Conservation (phyloP, 2,113 vertebrate species). For the Malurus elegans region DNA sequence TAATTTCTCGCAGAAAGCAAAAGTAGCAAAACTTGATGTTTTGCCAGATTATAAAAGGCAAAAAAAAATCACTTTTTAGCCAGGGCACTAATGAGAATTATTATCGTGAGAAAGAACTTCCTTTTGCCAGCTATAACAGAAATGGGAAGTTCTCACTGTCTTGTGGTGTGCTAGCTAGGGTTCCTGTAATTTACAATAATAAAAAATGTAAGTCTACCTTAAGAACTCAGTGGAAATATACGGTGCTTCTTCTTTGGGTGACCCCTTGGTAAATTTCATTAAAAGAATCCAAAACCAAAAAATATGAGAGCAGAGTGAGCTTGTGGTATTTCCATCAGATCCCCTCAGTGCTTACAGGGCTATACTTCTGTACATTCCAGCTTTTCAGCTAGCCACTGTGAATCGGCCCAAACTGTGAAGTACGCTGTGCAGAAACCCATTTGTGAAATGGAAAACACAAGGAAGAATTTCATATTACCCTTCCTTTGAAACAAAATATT, state of each 20-base stretch:
- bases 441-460: neutral
- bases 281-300: neutral
- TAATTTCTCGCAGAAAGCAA: slow-evolving; percentile 36
- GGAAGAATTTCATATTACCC: neutral
- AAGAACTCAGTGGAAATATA: neutral
- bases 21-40: slow-evolving; percentile 41
- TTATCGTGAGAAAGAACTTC: neutral
- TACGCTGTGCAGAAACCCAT: neutral
- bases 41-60: slow-evolving; percentile 25
- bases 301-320: neutral
- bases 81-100: slow-evolving; percentile 40
- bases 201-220: neutral
- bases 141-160: slow-evolving; percentile 2
- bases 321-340: neutral
- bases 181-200: slow-evolving; percentile 19
- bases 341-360: neutral
- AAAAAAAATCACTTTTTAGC: slow-evolving; percentile 26
- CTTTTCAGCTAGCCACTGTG: neutral
- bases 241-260: neutral
- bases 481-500: neutral
- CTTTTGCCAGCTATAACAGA: slow-evolving; percentile 26
- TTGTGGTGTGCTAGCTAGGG: neutral
- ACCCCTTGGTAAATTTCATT: neutral
- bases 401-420: neutral
- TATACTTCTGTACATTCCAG: neutral